phyloP scores from a whole-genome alignment of 2,888 invertebrate species.

The Mythimna loreyi region DNA sequence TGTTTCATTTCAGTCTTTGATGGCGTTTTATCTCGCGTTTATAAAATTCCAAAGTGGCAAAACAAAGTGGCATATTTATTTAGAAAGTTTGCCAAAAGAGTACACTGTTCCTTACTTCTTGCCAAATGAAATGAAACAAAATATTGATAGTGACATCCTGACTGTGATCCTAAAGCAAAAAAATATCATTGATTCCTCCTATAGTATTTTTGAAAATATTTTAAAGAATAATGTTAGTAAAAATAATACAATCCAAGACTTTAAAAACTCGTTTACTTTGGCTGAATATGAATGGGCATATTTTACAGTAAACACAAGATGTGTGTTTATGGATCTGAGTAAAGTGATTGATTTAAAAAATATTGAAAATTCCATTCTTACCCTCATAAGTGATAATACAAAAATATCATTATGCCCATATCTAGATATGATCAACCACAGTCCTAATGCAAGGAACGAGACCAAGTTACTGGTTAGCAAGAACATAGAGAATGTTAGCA shows the following conservation, averaged over 20 bases:
- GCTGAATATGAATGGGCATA: slow-evolving; percentile 94
- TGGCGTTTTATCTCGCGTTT: slow-evolving; percentile 94
- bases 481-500: slow-evolving; percentile 75
- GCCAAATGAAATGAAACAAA: slow-evolving; percentile 87
- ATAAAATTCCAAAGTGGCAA: slow-evolving; percentile 90
- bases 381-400: slow-evolving; percentile 90
- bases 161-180: slow-evolving; percentile 89
- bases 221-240: slow-evolving; percentile 78
- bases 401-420: slow-evolving; percentile 96
- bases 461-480: slow-evolving; percentile 81
- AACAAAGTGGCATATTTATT: slow-evolving; percentile 92
- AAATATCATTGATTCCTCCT: slow-evolving; percentile 84
- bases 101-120: slow-evolving; percentile 94
- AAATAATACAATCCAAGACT: slow-evolving; percentile 82
- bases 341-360: slow-evolving; percentile 85
- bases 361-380: slow-evolving; percentile 79
- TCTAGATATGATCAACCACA: slow-evolving; percentile 97
- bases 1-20: slow-evolving; percentile 93
- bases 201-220: slow-evolving; percentile 84
- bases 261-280: slow-evolving; percentile 83
- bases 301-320: slow-evolving; percentile 96
- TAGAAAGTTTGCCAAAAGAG: slow-evolving; percentile 92
- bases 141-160: slow-evolving; percentile 91
- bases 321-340: slow-evolving; percentile 93
- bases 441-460: slow-evolving; percentile 91